Conservation (phyloP, 1,140 invertebrate species). For the Rhyzopertha dominica region DNA sequence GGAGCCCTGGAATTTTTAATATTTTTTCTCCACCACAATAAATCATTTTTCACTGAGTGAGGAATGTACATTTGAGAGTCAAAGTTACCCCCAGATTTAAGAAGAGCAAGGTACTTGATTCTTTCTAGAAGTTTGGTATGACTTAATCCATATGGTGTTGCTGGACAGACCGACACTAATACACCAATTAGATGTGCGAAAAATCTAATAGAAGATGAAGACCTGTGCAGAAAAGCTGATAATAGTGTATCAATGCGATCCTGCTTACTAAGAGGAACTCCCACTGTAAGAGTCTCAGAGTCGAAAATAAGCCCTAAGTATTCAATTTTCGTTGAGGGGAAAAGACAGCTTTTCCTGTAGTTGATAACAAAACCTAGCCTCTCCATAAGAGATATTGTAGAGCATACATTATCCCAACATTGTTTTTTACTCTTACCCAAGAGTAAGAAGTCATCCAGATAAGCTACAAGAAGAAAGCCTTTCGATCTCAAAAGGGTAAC, state of each 20-base stretch:
- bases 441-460: conserved; percentile 34
- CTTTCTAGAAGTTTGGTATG: conserved; percentile 28
- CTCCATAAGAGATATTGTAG: conserved; percentile 2
- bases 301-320: conserved; percentile 29
- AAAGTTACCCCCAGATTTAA: conserved; percentile 6
- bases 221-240: conserved; percentile 7
- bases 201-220: conserved; percentile 23
- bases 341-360: conserved; percentile 21
- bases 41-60: conserved; percentile 9
- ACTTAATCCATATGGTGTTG: conserved; percentile 25
- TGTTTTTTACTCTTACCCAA: conserved; percentile 17
- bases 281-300: conserved; percentile 19
- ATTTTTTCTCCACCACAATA: conserved; percentile 34
- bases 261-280: conserved; percentile 19
- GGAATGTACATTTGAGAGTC: background rate
- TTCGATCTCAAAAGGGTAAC: conserved; percentile 12
- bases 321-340: conserved; percentile 17
- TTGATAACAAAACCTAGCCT: conserved; percentile 24
- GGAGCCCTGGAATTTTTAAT: conserved; percentile 17
- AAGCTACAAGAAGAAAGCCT: conserved; percentile 26
- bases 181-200: conserved; percentile 27
- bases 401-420: conserved; percentile 8
- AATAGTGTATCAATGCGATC: conserved; percentile 10
- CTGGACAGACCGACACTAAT: conserved; percentile 25
- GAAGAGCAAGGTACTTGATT: conserved; percentile 17